Evolutionary conservation across 2,888 invertebrate genomes (phyloP), one percentile per base, ranked within the genome.

Genomic region (Ctenicera cuprea): DNA sequence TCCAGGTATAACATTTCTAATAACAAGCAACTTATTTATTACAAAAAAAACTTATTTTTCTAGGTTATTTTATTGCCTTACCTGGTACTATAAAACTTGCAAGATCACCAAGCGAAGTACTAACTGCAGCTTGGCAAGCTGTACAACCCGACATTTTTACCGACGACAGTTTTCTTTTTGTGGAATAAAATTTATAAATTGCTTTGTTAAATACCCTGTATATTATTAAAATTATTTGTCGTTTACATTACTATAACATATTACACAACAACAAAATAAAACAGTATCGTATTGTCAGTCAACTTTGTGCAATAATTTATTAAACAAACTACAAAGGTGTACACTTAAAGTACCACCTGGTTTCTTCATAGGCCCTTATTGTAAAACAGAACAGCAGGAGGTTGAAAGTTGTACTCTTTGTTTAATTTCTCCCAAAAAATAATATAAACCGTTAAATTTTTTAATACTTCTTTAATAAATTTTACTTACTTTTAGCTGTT

Each of bases 321-420:
- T 54, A 18, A 41, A 41, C 7, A n/a, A n/a, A 41, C 41, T 14
- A 14, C 14, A 14, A 41, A 3, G n/a, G 4, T 1, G 41, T 41
- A 41, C 41, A 41, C 7, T 14, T 41, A 41, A n/a, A 5, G 20
- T 12, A 50, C 33, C 57, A 0, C 14, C n/a, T 18, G 5, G 4
- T 16, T 12, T 50, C 57, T 83, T 92, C 92, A 98, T 70, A 98
- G 90, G 50, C 98, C 98, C 86, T 98, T 98, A 88, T 98, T 98
- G 90, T 94, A 98, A 86, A 92, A 94, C 12, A 96, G 93, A 57
- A 89, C 86, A 11, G 88, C 87, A 8, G 92, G 88, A 11, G 91
- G 89, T 78, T 89, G 88, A 70, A 90, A 89, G 80, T 90, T 90
- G 20, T 75, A 78, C 76, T 88, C 87, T 45, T 83, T 80, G 65